These are phyloP conservation scores for Cavia aperea DNA, from an alignment of 2,113 vertebrate genomes.

Conservation along the genomic window DNA sequence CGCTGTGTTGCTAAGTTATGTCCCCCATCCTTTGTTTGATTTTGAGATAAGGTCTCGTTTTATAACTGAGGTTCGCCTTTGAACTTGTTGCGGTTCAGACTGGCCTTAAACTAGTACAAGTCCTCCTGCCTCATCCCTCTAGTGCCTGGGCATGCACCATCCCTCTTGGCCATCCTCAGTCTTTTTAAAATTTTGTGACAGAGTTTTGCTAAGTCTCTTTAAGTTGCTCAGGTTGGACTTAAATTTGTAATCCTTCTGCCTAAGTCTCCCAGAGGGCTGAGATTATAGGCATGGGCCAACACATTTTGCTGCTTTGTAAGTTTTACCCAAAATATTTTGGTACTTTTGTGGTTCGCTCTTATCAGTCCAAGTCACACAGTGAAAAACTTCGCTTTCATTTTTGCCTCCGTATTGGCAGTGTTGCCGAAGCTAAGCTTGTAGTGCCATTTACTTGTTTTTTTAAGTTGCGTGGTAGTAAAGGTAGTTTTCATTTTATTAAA, in stretches of 20 bases:
- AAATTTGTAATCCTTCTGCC: background rate
- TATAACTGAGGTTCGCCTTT: background rate
- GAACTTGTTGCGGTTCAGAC: background rate
- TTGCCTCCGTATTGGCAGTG: background rate
- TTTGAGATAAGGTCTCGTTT: background rate
- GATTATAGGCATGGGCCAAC: background rate
- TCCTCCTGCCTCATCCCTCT: background rate
- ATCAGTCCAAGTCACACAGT: background rate
- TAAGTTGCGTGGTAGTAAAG: background rate
- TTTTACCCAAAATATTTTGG: constrained; percentile 33
- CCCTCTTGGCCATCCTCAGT: background rate
- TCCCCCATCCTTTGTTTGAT: background rate
- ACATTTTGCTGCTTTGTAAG: background rate
- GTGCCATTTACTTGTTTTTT: background rate
- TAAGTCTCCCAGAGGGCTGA: background rate
- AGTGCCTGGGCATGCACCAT: background rate
- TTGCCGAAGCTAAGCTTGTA: background rate
- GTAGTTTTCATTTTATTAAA: background rate
- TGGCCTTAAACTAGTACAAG: background rate
- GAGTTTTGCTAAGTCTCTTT: background rate
- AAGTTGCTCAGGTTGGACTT: background rate
- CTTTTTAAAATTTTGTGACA: background rate
- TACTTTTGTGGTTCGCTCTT: background rate
- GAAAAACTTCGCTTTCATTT: background rate
- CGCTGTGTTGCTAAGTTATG: no score